Conservation (phyloP, 2,888 invertebrate species). For the Drosophila borealis region DNA sequence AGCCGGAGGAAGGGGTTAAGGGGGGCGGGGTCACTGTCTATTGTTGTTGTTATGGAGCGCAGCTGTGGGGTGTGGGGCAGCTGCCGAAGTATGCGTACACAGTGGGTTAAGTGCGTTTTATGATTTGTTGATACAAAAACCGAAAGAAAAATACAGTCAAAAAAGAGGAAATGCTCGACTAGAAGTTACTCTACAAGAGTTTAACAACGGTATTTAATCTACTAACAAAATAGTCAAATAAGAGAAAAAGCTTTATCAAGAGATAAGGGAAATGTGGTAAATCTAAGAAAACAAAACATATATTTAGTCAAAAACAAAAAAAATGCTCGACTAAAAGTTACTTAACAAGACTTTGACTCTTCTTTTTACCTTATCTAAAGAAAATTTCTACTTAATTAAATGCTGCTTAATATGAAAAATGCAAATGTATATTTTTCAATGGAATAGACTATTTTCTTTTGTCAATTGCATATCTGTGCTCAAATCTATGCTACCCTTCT, state of each 20-base stretch:
- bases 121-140: constrained; percentile 60
- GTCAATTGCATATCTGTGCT: too few relatives aligned
- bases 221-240: too few relatives aligned
- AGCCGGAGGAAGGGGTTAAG: constrained; percentile 31
- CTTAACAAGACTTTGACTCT: neutral
- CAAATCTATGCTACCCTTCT: too few relatives aligned
- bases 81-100: constrained; percentile 19
- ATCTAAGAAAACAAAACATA: neutral
- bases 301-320: too few relatives aligned
- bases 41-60: constrained; percentile 12
- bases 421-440: too few relatives aligned
- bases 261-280: too few relatives aligned
- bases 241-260: too few relatives aligned
- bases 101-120: constrained; percentile 74
- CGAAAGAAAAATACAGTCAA: neutral
- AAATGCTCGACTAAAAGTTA: neutral
- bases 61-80: neutral
- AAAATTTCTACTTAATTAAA: neutral
- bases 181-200: neutral
- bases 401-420: neutral
- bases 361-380: neutral
- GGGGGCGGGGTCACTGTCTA: neutral
- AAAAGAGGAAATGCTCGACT: neutral
- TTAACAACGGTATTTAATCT: too few relatives aligned
- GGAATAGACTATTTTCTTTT: too few relatives aligned